Evolutionary conservation across 2,888 invertebrate genomes (phyloP).

Genomic region (Apotomis turbidana): DNA sequence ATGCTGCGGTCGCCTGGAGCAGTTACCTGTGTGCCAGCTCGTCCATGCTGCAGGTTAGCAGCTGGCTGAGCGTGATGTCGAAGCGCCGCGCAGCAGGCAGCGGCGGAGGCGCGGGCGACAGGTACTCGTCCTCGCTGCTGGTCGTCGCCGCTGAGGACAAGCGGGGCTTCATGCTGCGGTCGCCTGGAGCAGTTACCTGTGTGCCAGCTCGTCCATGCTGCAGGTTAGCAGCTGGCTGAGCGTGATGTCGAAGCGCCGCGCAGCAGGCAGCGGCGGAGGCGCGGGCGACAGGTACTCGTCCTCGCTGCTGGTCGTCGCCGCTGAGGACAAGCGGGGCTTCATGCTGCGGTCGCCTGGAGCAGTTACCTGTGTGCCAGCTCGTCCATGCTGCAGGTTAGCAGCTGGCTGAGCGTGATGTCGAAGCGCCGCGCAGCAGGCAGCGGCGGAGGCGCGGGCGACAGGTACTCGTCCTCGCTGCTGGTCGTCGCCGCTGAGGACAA

Average conservation of each 20-base stretch:
- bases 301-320: constrained; percentile 83
- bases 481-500: constrained; percentile 67
- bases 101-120: constrained; percentile 85
- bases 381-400: constrained; percentile 91
- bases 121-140: constrained; percentile 87
- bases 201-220: constrained; percentile 91
- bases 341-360: no score
- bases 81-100: constrained; percentile 82
- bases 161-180: no score
- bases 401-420: constrained; percentile 92
- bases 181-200: constrained; percentile 67
- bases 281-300: constrained; percentile 89
- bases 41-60: constrained; percentile 91
- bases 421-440: constrained; percentile 82
- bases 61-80: constrained; percentile 92
- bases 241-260: constrained; percentile 88
- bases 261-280: constrained; percentile 79
- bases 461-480: constrained; percentile 87
- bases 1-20: no score
- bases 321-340: constrained; percentile 21
- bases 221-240: constrained; percentile 92
- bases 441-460: constrained; percentile 85
- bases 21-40: constrained; percentile 87
- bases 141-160: constrained; percentile 67
- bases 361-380: constrained; percentile 87